phyloP scores from a whole-genome alignment of 1,140 invertebrate species.

The Apis laboriosa region DNA sequence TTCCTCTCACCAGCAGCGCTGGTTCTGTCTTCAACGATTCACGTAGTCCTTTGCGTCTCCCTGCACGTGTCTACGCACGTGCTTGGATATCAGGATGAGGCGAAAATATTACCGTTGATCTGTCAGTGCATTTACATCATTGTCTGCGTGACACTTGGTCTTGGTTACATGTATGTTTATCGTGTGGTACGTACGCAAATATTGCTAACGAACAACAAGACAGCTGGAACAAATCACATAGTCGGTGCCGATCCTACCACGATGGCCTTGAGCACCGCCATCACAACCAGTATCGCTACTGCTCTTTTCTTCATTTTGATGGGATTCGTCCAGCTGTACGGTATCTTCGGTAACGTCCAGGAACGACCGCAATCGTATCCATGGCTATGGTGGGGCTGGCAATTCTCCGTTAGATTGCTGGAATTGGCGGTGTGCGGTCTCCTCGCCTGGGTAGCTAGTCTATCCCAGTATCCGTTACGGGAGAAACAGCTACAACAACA shows the following conservation, averaged over 20 bases:
- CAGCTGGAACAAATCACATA: conserved; percentile 72
- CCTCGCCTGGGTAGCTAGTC: conserved; percentile 90
- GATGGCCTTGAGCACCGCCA: conserved; percentile 85
- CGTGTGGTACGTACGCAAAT: conserved; percentile 77
- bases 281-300: conserved; percentile 92
- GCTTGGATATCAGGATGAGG: conserved; percentile 78
- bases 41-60: conserved; percentile 89
- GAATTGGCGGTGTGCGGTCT: conserved; percentile 92
- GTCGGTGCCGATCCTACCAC: conserved; percentile 75
- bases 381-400: conserved; percentile 95
- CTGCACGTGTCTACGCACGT: conserved; percentile 87
- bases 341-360: conserved; percentile 86
- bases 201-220: conserved; percentile 71
- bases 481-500: conserved; percentile 81
- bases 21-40: conserved; percentile 86
- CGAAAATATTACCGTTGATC: conserved; percentile 85
- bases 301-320: conserved; percentile 91
- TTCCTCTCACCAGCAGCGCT: conserved; percentile 88
- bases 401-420: conserved; percentile 90
- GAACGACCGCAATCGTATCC: conserved; percentile 82
- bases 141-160: conserved; percentile 88
- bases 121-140: conserved; percentile 92
- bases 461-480: conserved; percentile 80
- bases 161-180: conserved; percentile 93
- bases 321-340: conserved; percentile 91